phyloP scores from a whole-genome alignment of 2,113 vertebrate genomes.

The Eretmochelys imbricata region DNA sequence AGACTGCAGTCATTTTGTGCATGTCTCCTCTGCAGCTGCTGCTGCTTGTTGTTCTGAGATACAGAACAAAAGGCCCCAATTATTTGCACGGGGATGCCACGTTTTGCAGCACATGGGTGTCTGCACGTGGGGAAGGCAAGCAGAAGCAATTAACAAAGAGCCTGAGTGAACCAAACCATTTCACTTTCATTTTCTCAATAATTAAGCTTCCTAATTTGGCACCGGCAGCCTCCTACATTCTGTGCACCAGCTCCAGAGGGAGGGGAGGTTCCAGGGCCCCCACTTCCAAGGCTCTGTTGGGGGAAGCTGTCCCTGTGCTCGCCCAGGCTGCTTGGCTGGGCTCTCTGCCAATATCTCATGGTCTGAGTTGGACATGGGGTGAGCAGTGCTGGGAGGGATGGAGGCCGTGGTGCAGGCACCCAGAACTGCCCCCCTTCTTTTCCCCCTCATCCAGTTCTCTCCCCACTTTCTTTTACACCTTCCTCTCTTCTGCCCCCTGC shows the following conservation, averaged over 20 bases:
- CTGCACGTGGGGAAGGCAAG: not conserved
- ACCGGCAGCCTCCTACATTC: not conserved
- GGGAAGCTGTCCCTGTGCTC: not conserved
- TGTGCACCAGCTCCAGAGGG: not conserved
- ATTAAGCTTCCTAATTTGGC: not conserved
- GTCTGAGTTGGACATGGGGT: not conserved
- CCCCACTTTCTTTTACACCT: not conserved
- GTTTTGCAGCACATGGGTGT: not conserved
- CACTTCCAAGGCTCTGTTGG: not conserved
- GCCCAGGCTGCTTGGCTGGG: not conserved
- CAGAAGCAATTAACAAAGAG: not conserved
- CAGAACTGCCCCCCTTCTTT: not conserved
- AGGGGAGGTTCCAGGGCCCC: not conserved
- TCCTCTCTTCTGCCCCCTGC: not conserved
- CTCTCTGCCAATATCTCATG: no score
- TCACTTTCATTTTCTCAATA: conserved; percentile 5
- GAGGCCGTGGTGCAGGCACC: no score
- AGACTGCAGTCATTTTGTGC: not conserved
- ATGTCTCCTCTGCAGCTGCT: no score
- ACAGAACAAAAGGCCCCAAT: not conserved
- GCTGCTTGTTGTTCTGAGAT: not conserved
- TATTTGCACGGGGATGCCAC: not conserved
- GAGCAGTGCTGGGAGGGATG: not conserved
- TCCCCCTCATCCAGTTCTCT: not conserved
- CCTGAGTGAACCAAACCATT: not conserved